These are phyloP conservation scores for Aratinga solstitialis DNA, from an alignment of 2,797 vertebrate genomes.

Conservation along the genomic window DNA sequence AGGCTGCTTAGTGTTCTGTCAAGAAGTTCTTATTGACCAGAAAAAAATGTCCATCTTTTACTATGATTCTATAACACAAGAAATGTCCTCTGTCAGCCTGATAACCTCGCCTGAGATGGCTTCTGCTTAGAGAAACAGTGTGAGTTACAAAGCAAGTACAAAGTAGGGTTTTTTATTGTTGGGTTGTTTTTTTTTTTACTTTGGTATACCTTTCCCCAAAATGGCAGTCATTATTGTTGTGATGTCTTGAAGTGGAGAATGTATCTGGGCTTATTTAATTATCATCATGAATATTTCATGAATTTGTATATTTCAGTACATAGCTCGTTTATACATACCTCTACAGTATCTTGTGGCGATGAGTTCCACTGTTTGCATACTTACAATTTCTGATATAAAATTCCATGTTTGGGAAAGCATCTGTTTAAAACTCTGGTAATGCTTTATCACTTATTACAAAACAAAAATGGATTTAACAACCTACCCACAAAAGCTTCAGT, in stretches of 20 bases:
- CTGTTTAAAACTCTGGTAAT: neutral
- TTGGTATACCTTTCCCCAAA: neutral
- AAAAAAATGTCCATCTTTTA: neutral
- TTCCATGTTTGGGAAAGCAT: neutral
- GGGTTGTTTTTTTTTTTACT: rapidly evolving
- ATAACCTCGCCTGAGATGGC: neutral
- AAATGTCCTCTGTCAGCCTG: neutral
- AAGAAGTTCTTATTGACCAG: neutral
- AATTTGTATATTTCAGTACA: neutral
- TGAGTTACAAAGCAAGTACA: neutral
- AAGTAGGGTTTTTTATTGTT: neutral
- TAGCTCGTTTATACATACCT: neutral
- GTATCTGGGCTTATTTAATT: neutral
- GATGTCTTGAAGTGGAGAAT: neutral
- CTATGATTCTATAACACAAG: neutral
- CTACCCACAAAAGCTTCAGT: neutral
- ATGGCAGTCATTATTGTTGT: neutral
- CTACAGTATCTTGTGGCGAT: neutral
- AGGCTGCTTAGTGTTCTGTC: neutral
- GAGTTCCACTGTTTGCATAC: neutral
- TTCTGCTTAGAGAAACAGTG: neutral
- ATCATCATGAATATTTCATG: neutral
- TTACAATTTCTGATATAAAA: neutral
- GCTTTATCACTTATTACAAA: neutral
- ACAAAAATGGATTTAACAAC: neutral